Evolutionary conservation across 2,888 invertebrate species (phyloP).

Genomic region (Erebia epiphron): DNA sequence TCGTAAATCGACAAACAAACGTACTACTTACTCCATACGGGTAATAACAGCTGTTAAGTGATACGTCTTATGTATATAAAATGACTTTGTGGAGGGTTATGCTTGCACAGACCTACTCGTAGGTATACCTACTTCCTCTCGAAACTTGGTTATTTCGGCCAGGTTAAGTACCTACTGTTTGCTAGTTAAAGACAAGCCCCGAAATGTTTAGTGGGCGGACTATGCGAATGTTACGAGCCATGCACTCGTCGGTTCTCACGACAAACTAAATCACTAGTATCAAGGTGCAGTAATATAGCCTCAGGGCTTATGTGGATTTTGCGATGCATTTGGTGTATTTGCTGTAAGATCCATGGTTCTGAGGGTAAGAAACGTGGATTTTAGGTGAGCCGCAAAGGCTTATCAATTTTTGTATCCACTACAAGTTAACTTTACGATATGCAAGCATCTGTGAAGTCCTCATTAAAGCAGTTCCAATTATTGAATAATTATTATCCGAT

Average conservation of each 20-base stretch:
- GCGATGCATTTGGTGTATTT: constrained; percentile 24
- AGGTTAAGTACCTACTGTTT: constrained; percentile 31
- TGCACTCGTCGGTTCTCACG: constrained; percentile 33
- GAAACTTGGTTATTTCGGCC: constrained; percentile 29
- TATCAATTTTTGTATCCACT: not conserved
- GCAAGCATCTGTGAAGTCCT: too few relatives aligned
- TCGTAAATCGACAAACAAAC: too few relatives aligned
- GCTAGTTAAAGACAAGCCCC: constrained; percentile 32
- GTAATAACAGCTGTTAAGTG: too few relatives aligned
- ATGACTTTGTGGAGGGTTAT: not conserved
- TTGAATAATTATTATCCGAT: too few relatives aligned
- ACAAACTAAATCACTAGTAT: constrained; percentile 29
- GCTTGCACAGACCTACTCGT: not conserved
- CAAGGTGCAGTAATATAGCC: constrained; percentile 36
- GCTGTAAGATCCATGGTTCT: not conserved
- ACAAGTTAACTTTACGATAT: not conserved
- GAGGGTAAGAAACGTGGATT: not conserved
- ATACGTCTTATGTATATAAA: too few relatives aligned
- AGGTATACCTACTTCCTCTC: constrained; percentile 42
- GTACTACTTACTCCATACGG: too few relatives aligned
- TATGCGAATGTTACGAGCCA: constrained; percentile 25
- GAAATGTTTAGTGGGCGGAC: constrained; percentile 35
- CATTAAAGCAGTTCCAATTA: too few relatives aligned
- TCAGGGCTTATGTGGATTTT: constrained; percentile 33
- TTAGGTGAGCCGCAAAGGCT: not conserved